Base-by-base conservation (phyloP, 2,113 vertebrate species). In the Podarcis raffonei region DNA sequence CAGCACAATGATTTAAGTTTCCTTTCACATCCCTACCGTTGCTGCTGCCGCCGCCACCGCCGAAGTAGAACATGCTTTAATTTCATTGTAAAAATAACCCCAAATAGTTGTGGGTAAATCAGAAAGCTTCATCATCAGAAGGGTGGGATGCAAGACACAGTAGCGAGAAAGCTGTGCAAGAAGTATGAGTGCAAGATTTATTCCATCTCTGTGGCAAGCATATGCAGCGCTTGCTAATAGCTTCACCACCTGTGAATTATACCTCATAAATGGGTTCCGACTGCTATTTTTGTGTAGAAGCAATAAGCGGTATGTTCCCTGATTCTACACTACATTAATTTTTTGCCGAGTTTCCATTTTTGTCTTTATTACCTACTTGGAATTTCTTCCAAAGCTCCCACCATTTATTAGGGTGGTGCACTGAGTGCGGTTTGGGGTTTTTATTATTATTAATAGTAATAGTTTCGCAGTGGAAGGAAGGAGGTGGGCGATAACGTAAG, bases 281-380 rank as follows among this genome's bases (percentile, higher is more conserved):
- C 81, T 95, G 94, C 87, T 93, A 82, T 91, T 91, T 94, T 66
- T 93, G 71, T 91, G 32, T 85, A 27, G 92, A 93, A 96, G 90
- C 93, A 96, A 81, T 92, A 94, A 94, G 87, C 83, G 39, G 68
- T 90, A 84, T 82, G 6, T 91, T 94, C 42, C 89, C 89, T 91
- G 91, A 88, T 95, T 95, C 90, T 96, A 87, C 90, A 94, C 75
- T 91, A 86, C 86, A 92, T 93, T 94, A 92, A 90, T 95, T 95
- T 53, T 96, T 95, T 91, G 91, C 84, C n/a, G 87, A 95, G 90
- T 95, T 96, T 96, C 91, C 81, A 92, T 96, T 96, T 96, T 91
- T 37, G 9, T 93, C 89, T 94, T 95, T 89, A 90, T 86, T 92
- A 62, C 57, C 90, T 90, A 92, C 92, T 92, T 90, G 88, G 89